Evolutionary conservation across 2,888 invertebrate species (phyloP).

Genomic region (Acanthosepion lycidas): DNA sequence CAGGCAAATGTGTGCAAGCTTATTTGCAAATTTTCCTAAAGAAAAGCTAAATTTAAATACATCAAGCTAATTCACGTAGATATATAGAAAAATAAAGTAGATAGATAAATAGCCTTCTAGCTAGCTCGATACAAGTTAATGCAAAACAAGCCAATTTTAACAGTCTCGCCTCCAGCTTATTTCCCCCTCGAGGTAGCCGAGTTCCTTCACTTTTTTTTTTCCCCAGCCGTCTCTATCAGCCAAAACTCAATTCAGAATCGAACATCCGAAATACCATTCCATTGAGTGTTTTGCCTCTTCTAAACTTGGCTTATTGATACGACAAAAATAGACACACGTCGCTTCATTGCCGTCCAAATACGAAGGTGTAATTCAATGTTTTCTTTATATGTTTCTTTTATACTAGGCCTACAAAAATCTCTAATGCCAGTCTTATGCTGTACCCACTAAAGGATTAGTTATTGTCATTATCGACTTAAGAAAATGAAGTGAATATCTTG

Average conservation of each 20-base stretch:
- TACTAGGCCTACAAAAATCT: no score
- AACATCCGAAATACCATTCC: not conserved
- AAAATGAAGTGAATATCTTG: no score
- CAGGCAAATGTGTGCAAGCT: no score
- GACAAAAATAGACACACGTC: not conserved
- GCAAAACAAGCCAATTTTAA: not conserved
- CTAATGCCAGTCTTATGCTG: no score
- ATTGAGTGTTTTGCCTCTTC: not conserved
- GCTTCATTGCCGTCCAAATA: not conserved
- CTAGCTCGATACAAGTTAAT: no score
- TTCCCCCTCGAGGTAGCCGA: not conserved
- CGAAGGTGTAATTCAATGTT: not conserved
- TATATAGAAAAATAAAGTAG: not conserved
- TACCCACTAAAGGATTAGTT: no score
- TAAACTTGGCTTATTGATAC: not conserved
- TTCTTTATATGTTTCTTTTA: no score
- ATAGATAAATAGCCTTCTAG: not conserved
- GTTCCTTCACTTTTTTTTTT: not conserved
- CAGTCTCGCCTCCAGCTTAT: not conserved
- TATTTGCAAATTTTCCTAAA: no score
- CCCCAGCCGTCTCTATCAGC: not conserved
- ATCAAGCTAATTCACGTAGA: not conserved
- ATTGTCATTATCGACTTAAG: no score
- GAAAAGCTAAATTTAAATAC: no score
- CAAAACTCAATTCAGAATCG: not conserved